Evolutionary conservation across 2,888 invertebrate genomes (phyloP).

Genomic region (Athripsodes cinereus): DNA sequence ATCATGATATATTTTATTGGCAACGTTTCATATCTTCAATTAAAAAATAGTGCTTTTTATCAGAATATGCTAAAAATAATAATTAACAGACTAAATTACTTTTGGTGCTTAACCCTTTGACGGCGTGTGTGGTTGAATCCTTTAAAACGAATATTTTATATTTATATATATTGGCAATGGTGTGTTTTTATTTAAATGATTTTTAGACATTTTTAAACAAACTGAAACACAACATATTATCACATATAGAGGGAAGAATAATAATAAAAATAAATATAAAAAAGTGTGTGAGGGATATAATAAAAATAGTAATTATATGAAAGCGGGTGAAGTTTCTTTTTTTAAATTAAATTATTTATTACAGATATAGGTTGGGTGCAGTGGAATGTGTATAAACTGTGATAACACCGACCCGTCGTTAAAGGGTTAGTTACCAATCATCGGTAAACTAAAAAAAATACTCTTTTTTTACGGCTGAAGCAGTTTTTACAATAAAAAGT

Average conservation of each 20-base stretch:
- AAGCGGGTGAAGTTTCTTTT: not conserved
- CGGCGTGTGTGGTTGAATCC: slow-evolving; percentile 20
- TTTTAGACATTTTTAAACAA: slow-evolving; percentile 4
- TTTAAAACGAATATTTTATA: not conserved
- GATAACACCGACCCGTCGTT: slow-evolving; percentile 25
- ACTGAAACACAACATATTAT: slow-evolving; percentile 25
- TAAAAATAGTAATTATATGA: slow-evolving; percentile 13
- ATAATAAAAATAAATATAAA: not conserved
- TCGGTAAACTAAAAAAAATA: slow-evolving; percentile 23
- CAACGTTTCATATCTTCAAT: not conserved
- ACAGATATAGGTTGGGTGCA: slow-evolving; percentile 11
- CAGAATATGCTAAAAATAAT: not conserved
- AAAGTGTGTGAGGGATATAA: slow-evolving; percentile 14
- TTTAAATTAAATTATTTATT: not conserved
- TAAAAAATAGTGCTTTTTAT: not conserved
- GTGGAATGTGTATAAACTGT: slow-evolving; percentile 17
- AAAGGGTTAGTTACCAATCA: slow-evolving; percentile 28
- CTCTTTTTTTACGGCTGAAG: slow-evolving; percentile 23
- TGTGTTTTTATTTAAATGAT: not conserved
- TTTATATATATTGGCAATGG: not conserved
- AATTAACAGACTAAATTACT: not conserved
- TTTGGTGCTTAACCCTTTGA: slow-evolving; percentile 25
- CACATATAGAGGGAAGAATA: not conserved
- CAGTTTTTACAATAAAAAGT: slow-evolving; percentile 17
- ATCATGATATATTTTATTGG: too few relatives aligned